A percentile compares a stretch with the other conserved stretches of the same genome.
phyloP scores from a whole-genome alignment of 2,888 invertebrate genomes.

The Altica lythri region DNA sequence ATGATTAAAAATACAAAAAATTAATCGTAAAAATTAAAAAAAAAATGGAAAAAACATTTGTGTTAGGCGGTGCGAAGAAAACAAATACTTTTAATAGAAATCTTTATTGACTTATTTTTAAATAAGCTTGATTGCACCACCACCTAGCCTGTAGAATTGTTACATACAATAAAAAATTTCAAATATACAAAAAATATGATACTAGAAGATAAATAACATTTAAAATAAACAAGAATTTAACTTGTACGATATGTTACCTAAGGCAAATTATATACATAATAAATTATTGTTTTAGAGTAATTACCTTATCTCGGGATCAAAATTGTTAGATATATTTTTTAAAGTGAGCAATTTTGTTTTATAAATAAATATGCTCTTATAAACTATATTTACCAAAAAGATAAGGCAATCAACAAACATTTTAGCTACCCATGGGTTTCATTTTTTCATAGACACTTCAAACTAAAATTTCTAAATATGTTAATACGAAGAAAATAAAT shows the following conservation, averaged over 20 bases:
- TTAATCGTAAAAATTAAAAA: no score
- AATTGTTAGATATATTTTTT: background rate
- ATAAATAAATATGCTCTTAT: background rate
- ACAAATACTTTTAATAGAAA: conserved; percentile 10
- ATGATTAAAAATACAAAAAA: no score
- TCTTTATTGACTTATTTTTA: conserved; percentile 45
- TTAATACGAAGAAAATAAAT: no score
- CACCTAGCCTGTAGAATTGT: conserved; percentile 54
- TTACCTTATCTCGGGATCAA: background rate
- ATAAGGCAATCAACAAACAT: background rate
- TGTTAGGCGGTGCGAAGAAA: no score
- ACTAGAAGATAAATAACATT: conserved; percentile 31
- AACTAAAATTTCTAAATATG: no score
- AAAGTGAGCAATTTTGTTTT: no score
- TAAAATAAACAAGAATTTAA: conserved; percentile 33
- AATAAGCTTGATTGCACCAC: conserved; percentile 56
- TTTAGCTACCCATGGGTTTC: background rate
- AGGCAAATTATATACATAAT: conserved; percentile 32
- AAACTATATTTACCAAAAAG: background rate
- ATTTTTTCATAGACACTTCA: background rate
- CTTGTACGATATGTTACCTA: conserved; percentile 39
- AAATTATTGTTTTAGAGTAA: conserved; percentile 8
- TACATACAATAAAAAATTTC: conserved; percentile 41
- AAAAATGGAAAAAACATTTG: no score
- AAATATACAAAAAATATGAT: conserved; percentile 35